Evolutionary conservation across 2,888 invertebrate genomes (phyloP), one percentile per base, ranked within the genome.

Genomic region (Habrosyne pyritoides): DNA sequence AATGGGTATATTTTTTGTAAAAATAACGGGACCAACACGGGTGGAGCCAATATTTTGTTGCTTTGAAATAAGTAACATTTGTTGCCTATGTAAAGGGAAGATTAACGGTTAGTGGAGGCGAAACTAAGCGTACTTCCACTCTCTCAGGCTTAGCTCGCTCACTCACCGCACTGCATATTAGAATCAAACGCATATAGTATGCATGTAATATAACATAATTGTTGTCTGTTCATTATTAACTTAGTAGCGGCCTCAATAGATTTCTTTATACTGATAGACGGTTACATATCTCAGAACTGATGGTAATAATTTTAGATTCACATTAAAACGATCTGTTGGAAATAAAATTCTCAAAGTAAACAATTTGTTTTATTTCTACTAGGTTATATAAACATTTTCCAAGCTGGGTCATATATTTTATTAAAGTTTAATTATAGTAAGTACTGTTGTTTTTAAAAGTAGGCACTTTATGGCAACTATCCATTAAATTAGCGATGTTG

Each of bases 21-120:
- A 68, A 66, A 68, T 72, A 72, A 77, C 73, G 90, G 90, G 90
- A 90, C 90, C 90, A 89, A 89, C 76, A 67, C 73, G 73, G 71
- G 71, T 73, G 77, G 75, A 77, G 73, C 73, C 71, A 64, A 64
- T 64, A 66, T 63, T 60, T 71, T 72, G 63, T 67, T 69, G 69
- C 64, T 61, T 65, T 55, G 63, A 64, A 64, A 68, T 18, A 18
- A 30, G 63, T 65, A 68, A 64, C 60, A 68, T 66, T 57, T 52
- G 59, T 64, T 54, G 59, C 57, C 56, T 62, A 61, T 57, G 61
- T 64, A 53, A 63, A 65, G 63, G 60, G 53, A 63, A 63, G 57
- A 71, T 67, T 66, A 67, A 66, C 62, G 62, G 58, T 62, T 65
- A 50, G 14, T 50, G 24, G 28, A 28, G n/a, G 30, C 26, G 21